Evolutionary conservation across 2,113 vertebrate species (phyloP).

Genomic region (Zapornia atra): DNA sequence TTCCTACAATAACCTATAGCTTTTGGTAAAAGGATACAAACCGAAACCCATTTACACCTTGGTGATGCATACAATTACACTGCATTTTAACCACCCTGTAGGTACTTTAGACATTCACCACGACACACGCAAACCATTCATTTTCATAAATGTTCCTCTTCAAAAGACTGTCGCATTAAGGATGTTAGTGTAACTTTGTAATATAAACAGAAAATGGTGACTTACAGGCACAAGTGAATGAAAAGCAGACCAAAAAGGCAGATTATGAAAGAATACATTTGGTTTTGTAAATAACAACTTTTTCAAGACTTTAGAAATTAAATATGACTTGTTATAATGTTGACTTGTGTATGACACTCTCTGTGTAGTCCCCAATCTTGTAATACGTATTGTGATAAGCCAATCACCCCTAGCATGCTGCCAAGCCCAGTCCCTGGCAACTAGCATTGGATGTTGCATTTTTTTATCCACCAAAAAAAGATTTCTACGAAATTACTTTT

Average conservation of each 20-base stretch:
- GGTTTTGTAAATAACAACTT: not conserved
- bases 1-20: not conserved
- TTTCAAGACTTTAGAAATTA: not conserved
- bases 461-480: not conserved
- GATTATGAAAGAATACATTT: not conserved
- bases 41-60: not conserved
- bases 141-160: constrained; percentile 30
- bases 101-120: not conserved
- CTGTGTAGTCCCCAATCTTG: not conserved
- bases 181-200: not conserved
- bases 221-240: not conserved
- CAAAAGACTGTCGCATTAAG: not conserved
- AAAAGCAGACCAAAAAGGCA: not conserved
- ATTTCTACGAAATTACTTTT: not conserved
- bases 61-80: not conserved
- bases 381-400: not conserved
- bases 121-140: not conserved
- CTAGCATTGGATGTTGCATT: not conserved
- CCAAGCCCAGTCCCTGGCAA: not conserved
- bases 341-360: not conserved
- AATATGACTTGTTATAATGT: not conserved
- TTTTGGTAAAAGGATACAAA: constrained; percentile 14
- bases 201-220: not conserved
- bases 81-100: not conserved
- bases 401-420: not conserved